Percentiles rank a stretch among this genome's conserved stretches.
Evolutionary conservation across 2,797 vertebrate genomes (phyloP).

Genomic region (Alauda arvensis): DNA sequence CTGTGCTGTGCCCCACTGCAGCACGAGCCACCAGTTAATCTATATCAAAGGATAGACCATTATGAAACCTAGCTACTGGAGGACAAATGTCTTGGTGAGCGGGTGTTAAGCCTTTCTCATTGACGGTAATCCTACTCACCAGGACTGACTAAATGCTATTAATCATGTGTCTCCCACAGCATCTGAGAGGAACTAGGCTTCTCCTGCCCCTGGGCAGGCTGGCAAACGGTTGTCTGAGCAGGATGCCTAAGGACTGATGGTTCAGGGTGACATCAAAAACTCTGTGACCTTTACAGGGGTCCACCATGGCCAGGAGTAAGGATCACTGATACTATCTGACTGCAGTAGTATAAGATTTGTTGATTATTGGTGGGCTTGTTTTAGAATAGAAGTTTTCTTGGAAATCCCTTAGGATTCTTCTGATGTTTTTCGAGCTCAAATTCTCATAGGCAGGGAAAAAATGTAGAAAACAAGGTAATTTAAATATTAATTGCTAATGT

Average conservation of each 20-base stretch:
- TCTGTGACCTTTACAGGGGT: not conserved
- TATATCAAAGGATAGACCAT: not conserved
- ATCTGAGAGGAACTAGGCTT: not conserved
- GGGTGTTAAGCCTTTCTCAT: not conserved
- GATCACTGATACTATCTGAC: not conserved
- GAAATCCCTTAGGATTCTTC: not conserved
- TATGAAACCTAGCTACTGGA: not conserved
- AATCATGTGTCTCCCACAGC: not conserved
- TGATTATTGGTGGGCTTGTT: not conserved
- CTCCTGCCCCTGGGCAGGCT: not conserved
- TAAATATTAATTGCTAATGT: conserved; percentile 21
- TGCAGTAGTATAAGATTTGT: not conserved
- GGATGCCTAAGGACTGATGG: not conserved
- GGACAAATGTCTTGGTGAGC: not conserved
- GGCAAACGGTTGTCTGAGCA: not conserved
- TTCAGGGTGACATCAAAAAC: not conserved
- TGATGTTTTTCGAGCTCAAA: not conserved
- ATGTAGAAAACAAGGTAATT: not conserved
- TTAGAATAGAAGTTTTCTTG: not conserved
- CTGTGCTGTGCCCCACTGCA: not conserved
- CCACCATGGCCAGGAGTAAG: not conserved
- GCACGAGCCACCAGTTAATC: not conserved
- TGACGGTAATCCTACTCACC: not conserved
- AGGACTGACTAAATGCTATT: not conserved
- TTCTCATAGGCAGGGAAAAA: not conserved